phyloP scores from a whole-genome alignment of 2,888 invertebrate genomes.

The Netelia melanura region DNA sequence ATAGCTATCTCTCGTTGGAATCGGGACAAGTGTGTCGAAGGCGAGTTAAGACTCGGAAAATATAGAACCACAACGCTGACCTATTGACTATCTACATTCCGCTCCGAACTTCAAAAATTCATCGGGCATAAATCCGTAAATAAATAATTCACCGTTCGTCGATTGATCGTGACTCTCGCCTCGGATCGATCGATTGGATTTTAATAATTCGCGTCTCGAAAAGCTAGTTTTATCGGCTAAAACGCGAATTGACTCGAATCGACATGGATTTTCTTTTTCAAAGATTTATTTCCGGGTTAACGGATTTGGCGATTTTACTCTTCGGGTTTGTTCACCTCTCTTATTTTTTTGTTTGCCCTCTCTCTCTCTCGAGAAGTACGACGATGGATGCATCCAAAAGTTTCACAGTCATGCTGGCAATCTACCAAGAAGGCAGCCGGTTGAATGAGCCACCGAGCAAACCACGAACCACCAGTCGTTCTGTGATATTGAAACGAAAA shows the following conservation, averaged over 20 bases:
- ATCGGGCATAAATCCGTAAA: constrained; percentile 38
- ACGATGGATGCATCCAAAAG: constrained; percentile 65
- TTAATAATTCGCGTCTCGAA: constrained; percentile 29
- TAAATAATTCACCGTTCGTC: constrained; percentile 45
- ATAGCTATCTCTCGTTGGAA: constrained; percentile 28
- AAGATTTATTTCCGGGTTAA: background rate
- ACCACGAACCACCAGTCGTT: constrained; percentile 48
- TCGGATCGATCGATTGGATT: constrained; percentile 28
- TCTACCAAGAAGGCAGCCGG: constrained; percentile 64
- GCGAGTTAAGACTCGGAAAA: constrained; percentile 44
- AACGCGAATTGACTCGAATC: no score
- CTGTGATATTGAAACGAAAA: constrained; percentile 59
- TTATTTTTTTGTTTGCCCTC: background rate
- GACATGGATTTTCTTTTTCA: background rate
- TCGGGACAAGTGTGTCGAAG: constrained; percentile 43
- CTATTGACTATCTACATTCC: background rate
- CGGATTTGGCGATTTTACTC: background rate
- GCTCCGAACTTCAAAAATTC: background rate
- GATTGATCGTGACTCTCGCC: constrained; percentile 19
- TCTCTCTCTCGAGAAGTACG: constrained; percentile 3
- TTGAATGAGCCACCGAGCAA: constrained; percentile 60
- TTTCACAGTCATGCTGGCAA: constrained; percentile 69
- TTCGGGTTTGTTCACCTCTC: background rate
- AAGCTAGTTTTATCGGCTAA: background rate
- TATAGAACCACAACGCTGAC: constrained; percentile 42